Conservation (phyloP, 2,797 vertebrate species). For the Chaetodon trifasciatus region DNA sequence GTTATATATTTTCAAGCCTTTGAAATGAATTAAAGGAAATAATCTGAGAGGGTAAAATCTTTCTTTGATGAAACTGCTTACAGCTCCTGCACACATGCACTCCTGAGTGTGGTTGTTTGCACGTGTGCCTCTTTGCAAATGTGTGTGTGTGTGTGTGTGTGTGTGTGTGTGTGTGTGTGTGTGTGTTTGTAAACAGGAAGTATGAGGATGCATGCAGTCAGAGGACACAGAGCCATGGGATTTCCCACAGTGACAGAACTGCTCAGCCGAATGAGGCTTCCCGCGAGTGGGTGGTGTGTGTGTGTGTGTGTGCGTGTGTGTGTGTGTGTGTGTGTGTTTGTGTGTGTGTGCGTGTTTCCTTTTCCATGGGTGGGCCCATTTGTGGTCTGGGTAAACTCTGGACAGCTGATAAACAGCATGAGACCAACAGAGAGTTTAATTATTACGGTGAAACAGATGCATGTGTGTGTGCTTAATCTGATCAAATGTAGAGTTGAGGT, state of each 20-base stretch:
- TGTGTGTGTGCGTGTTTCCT: constrained; percentile 41
- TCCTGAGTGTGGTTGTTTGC: constrained; percentile 4
- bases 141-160: constrained; percentile 55
- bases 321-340: constrained; percentile 24
- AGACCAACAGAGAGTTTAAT: constrained; percentile 24
- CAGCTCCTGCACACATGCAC: not conserved
- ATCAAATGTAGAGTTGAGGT: not conserved
- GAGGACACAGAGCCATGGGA: constrained; percentile 69
- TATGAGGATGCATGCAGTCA: constrained; percentile 69
- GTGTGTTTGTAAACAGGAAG: constrained; percentile 82
- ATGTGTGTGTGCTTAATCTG: not conserved
- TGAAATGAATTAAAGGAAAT: not conserved
- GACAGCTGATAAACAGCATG: constrained; percentile 52
- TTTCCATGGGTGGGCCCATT: constrained; percentile 50
- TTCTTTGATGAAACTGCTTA: not conserved
- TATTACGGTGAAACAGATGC: constrained; percentile 14
- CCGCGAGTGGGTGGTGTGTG: constrained; percentile 35
- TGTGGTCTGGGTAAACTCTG: constrained; percentile 32
- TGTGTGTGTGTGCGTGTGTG: constrained; percentile 34
- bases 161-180: constrained; percentile 31
- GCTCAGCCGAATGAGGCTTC: constrained; percentile 56
- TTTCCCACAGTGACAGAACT: constrained; percentile 73
- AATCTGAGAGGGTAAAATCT: not conserved
- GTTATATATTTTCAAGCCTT: not conserved
- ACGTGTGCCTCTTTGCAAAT: constrained; percentile 15